A percentile compares a stretch with the other conserved stretches of the same genome.
Evolutionary conservation across 2,888 invertebrate genomes (phyloP).

Genomic region (Ferrisia virgata): DNA sequence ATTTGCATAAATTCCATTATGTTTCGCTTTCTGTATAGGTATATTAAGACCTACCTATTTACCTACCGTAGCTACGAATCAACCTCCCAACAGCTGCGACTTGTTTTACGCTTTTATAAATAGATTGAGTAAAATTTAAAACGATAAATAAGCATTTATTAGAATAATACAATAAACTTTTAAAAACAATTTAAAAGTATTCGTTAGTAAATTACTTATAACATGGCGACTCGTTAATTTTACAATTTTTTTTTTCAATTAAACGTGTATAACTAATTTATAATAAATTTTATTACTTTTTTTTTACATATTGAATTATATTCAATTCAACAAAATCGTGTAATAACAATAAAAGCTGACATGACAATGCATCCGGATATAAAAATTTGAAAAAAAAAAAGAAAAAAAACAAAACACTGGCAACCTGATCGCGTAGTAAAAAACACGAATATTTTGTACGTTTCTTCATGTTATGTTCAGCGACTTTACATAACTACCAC

Average conservation of each 20-base stretch:
- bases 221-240: constrained; percentile 25
- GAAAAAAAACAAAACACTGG: too few species aligned
- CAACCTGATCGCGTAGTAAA: constrained; percentile 7
- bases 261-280: not conserved
- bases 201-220: constrained; percentile 32
- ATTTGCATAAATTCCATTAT: not conserved
- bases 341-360: constrained; percentile 17
- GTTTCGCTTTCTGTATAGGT: not conserved
- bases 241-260: constrained; percentile 12
- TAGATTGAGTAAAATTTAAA: not conserved
- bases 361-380: not conserved
- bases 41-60: not conserved
- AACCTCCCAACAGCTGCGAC: not conserved
- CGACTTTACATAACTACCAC: constrained; percentile 10
- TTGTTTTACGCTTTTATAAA: not conserved
- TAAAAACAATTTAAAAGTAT: constrained; percentile 16
- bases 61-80: not conserved
- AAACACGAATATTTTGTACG: not conserved
- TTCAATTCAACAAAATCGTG: not conserved
- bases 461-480: not conserved
- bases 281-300: not conserved
- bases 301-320: constrained; percentile 10
- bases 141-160: constrained; percentile 29
- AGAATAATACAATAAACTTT: not conserved
- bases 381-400: constrained; percentile 23